Evolutionary conservation across 2,888 invertebrate genomes (phyloP), one percentile per base, ranked within the genome.

Genomic region (Meteorus cinctellus): DNA sequence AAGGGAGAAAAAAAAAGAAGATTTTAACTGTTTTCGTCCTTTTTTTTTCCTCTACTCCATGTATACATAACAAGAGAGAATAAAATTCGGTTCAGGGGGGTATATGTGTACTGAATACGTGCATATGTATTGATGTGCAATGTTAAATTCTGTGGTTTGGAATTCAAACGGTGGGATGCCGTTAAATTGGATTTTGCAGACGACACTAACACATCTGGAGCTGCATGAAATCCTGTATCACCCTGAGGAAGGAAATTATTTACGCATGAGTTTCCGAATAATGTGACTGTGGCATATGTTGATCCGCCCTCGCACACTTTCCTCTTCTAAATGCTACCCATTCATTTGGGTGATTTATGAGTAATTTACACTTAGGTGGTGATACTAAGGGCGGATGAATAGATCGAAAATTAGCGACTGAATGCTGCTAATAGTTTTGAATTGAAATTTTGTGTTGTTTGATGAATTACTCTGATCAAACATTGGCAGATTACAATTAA

Each of bases 1-100:
- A 41, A 24, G 36, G 27, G 12, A 68, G 45, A 45, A 69, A 70
- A 45, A 69, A 70, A 63, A 65, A 74, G 59, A 71, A 19, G 55
- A 31, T 31, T 34, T 65, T 2, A 16, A 48, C 41, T 12, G 41
- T 41, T 41, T 12, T 41, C 1, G 8, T 41, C 12, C 8, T 12
- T 12, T 41, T 41, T 41, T 41, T 12, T 12, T 48, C n/a, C n/a
- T n/a, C n/a, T 48, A 48, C n/a, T 5, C n/a, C 4, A 48, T 48
- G n/a, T 48, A 48, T 48, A 48, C 48, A 48, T 48, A 48, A 48
- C n/a, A 48, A 16, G 5, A 48, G n/a, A 48, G n/a, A 48, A 48
- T n/a, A n/a, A n/a, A 68, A 31, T 19, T 27, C 55, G 34, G 2
- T 19, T 4, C n/a, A 41, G 31, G 41, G 34, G 45, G 48, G 4